Evolutionary conservation across 2,113 vertebrate genomes (phyloP), one percentile per base, ranked within the genome.

Genomic region (Notarius quadriscutis): DNA sequence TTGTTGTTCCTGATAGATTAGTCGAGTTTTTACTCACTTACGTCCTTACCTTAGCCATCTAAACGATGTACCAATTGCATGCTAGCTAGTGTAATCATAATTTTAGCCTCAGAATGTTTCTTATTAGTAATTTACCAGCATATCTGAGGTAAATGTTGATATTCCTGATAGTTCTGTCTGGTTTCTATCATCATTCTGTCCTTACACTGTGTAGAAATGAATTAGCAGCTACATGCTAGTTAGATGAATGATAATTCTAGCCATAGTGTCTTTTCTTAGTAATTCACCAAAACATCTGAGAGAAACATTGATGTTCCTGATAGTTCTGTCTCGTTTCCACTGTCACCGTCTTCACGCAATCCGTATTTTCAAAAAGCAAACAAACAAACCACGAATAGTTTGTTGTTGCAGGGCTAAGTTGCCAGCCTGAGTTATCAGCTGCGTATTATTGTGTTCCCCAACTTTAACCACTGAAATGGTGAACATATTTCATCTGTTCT

Each of bases 371-470:
- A 34, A 71, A 34, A 71, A 5, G 1, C 11, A 41, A 41, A 41
- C 34, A 41, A 41, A 41, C 34, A 41, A 41, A 34, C 34, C 41
- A 41, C 2, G 9, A 0, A 1, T 69, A 5, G 67, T 69, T 27
- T 10, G 2, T 2, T 65, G 62, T 62, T 62, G 6, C 60, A 7
- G 7, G 20, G 60, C 17, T 62, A 20, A 62, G 11, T 22, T 41
- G 63, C 58, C 58, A 27, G 51, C 50, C 58, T 2, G 58, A 6
- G 58, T 62, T 1, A 62, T 22, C 41, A n/a, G 63, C n/a, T 69
- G 11, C 30, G 63, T 27, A 25, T 27, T 41, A 41, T 53, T 7
- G 17, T 22, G 53, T 91, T 91, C 91, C 25, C 87, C 15, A 72
- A 41, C 1, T 6, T 71, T 71, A 41, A 18, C 5, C 69, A 71